Percentiles rank a stretch among this genome's conserved stretches.
These are phyloP conservation scores for Tachyglossus aculeatus DNA, from an alignment of 2,797 vertebrate genomes.

Conservation along the genomic window DNA sequence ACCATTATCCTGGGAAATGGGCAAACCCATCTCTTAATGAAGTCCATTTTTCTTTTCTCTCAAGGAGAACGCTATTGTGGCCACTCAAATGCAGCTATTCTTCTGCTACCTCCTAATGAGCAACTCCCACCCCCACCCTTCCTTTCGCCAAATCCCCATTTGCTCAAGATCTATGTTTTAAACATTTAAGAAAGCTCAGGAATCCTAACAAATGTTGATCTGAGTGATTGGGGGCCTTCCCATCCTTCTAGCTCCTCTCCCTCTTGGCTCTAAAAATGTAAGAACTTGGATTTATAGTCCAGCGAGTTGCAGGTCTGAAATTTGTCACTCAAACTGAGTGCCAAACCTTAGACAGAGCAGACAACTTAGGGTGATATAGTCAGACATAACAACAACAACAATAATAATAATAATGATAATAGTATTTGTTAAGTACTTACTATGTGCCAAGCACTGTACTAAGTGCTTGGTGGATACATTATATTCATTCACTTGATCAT, in stretches of 20 bases:
- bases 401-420: too few species aligned
- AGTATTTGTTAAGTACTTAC: too few species aligned
- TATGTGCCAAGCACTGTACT: too few species aligned
- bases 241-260: not conserved
- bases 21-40: constrained; percentile 18
- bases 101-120: not conserved
- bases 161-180: not conserved
- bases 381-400: too few species aligned
- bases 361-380: too few species aligned
- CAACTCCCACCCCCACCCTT: not conserved
- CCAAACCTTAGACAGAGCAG: too few species aligned
- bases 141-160: not conserved
- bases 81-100: not conserved
- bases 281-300: not conserved
- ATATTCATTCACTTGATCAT: too few species aligned
- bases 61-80: not conserved
- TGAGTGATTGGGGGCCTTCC: not conserved
- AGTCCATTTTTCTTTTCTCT: not conserved
- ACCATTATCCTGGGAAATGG: constrained; percentile 38
- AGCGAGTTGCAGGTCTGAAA: not conserved
- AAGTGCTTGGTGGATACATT: too few species aligned
- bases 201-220: not conserved
- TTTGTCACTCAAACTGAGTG: too few species aligned
- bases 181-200: not conserved
- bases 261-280: not conserved